These are phyloP conservation scores for Homarus americanus DNA, from an alignment of 1,140 invertebrate genomes.

Conservation along the genomic window DNA sequence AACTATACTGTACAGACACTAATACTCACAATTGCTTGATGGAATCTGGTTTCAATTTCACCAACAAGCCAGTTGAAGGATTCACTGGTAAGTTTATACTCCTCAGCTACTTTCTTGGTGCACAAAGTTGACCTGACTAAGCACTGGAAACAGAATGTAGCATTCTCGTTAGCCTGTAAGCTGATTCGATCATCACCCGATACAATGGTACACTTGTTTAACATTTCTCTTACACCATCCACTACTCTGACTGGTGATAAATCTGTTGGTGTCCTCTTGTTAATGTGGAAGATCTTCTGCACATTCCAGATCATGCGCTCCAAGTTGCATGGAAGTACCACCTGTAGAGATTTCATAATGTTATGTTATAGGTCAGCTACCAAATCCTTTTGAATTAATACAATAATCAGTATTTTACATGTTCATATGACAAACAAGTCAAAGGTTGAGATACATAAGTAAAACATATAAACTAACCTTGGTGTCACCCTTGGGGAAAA, in stretches of 20 bases:
- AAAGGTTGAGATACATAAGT: not conserved
- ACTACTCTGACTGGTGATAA: slow-evolving; percentile 85
- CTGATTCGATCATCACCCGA: slow-evolving; percentile 96
- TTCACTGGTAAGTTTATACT: slow-evolving; percentile 94
- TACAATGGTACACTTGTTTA: slow-evolving; percentile 95
- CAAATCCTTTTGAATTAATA: not conserved
- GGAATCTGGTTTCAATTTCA: slow-evolving; percentile 99
- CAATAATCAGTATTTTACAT: not conserved
- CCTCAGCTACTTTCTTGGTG: slow-evolving; percentile 96
- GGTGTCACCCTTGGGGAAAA: slow-evolving; percentile 85
- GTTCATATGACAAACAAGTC: not conserved
- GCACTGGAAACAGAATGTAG: slow-evolving; percentile 97
- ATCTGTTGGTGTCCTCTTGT: slow-evolving; percentile 94
- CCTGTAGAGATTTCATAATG: slow-evolving; percentile 72
- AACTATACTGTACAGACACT: not conserved
- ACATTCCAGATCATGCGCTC: slow-evolving; percentile 99
- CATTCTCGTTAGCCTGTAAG: slow-evolving; percentile 98
- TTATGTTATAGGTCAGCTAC: not conserved
- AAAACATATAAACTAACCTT: slow-evolving; percentile 77
- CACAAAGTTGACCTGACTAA: slow-evolving; percentile 96
- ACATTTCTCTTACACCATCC: slow-evolving; percentile 88
- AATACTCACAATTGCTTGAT: slow-evolving; percentile 92
- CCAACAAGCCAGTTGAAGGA: slow-evolving; percentile 99
- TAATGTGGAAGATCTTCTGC: slow-evolving; percentile 99
- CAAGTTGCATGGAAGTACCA: slow-evolving; percentile 98